Evolutionary conservation across 2,113 vertebrate species (phyloP).

Genomic region (Podiceps cristatus): DNA sequence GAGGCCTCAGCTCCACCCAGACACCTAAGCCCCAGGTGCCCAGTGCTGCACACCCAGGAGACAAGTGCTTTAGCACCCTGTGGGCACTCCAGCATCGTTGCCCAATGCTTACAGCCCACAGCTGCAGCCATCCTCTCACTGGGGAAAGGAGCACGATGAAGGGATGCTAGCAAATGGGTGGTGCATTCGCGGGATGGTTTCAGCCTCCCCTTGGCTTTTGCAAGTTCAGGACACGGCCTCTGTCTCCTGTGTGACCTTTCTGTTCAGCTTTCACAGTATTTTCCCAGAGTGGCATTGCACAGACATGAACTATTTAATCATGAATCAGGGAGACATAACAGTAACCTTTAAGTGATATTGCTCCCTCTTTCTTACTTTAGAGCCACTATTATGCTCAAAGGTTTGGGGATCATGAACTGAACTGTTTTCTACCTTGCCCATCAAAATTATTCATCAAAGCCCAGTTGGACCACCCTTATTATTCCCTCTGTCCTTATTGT

Average conservation of each 20-base stretch:
- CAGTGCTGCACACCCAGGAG: fast-evolving
- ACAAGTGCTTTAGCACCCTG: fast-evolving
- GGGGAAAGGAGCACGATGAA: fast-evolving
- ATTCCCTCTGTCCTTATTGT: background rate
- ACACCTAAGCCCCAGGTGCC: fast-evolving
- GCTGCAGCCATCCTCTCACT: background rate
- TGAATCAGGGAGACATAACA: background rate
- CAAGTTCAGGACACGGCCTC: background rate
- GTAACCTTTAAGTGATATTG: background rate
- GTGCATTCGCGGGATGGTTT: background rate
- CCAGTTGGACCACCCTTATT: background rate
- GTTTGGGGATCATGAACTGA: background rate
- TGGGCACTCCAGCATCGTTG: background rate
- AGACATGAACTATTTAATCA: background rate
- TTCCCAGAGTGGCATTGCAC: background rate
- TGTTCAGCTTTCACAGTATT: background rate
- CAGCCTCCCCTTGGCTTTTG: background rate
- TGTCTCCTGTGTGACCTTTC: background rate
- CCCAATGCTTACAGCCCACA: background rate
- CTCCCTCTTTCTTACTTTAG: background rate
- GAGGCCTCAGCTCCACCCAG: background rate
- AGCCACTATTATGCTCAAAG: background rate
- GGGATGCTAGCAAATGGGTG: background rate
- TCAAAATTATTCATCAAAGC: background rate
- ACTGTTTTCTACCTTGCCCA: background rate